Evolutionary conservation across 2,888 invertebrate species (phyloP), one percentile per base, ranked within the genome.

Genomic region (Drosophila helvetica): DNA sequence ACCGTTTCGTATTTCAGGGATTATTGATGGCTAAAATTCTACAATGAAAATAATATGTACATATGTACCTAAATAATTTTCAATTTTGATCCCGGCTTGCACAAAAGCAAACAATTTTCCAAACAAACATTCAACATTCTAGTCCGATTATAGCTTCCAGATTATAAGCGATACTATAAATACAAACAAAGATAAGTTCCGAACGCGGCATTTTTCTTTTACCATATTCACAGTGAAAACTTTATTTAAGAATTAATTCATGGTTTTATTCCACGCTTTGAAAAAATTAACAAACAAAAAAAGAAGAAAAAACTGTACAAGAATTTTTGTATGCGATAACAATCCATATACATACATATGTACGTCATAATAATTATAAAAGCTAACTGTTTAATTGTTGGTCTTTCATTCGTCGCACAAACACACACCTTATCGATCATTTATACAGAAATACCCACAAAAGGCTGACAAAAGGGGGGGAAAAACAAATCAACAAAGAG

Each of bases 321-420:
- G 19, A 22, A 22, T 42, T 53, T 53, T 22, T 3, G 38, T 51
- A 42, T 42, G n/a, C n/a, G 69, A 72, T 69, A 72, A 46, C 22
- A 60, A 42, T 59, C 57, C 61, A 63, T 72, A 53, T 71, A 22
- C 4, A 4, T 22, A 83, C 88, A 53, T 71, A 22, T 22, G 22
- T 22, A 83, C 88, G 82, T 86, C 86, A 88, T 46, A 67, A 65
- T 69, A 86, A 58, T 67, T 79, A 77, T 74, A 73, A 61, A 64
- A 30, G 76, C 54, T 81, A 74, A 71, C 68, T 54, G 68, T 59
- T 55, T 54, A 56, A 46, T 72, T 62, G 48, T 48, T 43, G 48
- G 48, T 69, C 55, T 52, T n/a, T 15, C 12, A 19, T 22, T 38
- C 15, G 18, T 8, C 19, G 7, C 48, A 47, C 33, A 38, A 19